Evolutionary conservation across 2,888 invertebrate genomes (phyloP), one percentile per base, ranked within the genome.

Genomic region (Drosophila paranaensis): DNA sequence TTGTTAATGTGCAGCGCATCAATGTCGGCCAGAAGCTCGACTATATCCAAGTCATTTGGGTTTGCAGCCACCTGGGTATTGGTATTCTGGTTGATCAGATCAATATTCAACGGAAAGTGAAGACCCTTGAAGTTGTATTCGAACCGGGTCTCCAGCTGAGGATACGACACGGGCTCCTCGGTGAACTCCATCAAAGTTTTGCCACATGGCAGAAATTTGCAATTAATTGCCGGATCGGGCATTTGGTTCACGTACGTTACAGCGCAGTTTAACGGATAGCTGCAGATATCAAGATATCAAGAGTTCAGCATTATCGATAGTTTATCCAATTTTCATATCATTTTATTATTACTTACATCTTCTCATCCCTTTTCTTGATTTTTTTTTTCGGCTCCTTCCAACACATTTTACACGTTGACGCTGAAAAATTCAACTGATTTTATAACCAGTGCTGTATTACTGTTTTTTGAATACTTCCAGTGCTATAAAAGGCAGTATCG

Each of bases 121-220:
- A 82, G 71, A 2, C 88, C 85, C 27, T 65, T 71, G 9, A 88
- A 43, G 0, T 53, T 20, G 10, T 67, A 53, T 2, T 3, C 6
- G 6, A 54, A 67, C 0, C 65, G 27, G 0, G 55, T 39, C 27
- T 88, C 88, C 25, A 54, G 2, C 0, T 54, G 25, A 0, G 71
- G 63, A 56, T 64, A 62, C 0, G 69, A 58, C 2, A 68, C 25
- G 0, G 88, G 86, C 3, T 73, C 61, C 33, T 11, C 13, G 0
- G 72, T 69, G 14, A 45, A 73, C 11, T 79, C 88, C 14, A 61
- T 25, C 4, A 81, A 16, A 10, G 46, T 16, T 39, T 60, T 75
- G 8, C 71, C 67, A 30, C 71, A 73, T 1, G 79, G 79, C 50
- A 85, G 37, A 40, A 79, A 70, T 33, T 88, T 85, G 40, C 68